Conservation (phyloP, 1,140 invertebrate genomes). For the Catajapyx aquilonaris region DNA sequence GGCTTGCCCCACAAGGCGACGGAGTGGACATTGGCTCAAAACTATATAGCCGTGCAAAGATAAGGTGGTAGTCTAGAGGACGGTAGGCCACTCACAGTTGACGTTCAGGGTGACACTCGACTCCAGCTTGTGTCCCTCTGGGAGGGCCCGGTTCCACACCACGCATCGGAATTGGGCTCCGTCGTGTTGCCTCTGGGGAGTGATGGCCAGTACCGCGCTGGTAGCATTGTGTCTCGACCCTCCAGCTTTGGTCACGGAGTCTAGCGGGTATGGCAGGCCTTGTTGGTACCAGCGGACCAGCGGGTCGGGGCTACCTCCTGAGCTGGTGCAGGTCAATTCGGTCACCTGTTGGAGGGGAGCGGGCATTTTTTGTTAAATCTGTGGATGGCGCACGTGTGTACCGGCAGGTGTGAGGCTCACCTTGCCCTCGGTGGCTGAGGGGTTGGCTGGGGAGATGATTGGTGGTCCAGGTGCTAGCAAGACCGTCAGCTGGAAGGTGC, state of each 20-base stretch:
- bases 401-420: too few relatives aligned
- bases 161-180: constrained; percentile 57
- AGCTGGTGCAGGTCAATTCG: constrained; percentile 57
- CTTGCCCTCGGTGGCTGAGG: constrained; percentile 55
- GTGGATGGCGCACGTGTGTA: too few relatives aligned
- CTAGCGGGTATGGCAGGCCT: constrained; percentile 31
- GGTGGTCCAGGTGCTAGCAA: constrained; percentile 62
- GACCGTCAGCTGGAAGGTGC: constrained; percentile 63
- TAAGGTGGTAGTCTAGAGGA: too few relatives aligned
- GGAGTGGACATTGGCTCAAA: too few relatives aligned
- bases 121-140: constrained; percentile 50
- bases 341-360: constrained; percentile 24
- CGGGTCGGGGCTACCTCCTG: constrained; percentile 73
- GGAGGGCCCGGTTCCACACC: constrained; percentile 71
- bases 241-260: constrained; percentile 38
- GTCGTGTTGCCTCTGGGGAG: constrained; percentile 61
- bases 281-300: constrained; percentile 33
- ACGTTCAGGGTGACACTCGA: constrained; percentile 58
- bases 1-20: too few relatives aligned
- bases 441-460: constrained; percentile 40
- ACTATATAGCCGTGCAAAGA: constrained; percentile 3
- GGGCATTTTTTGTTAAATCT: too few relatives aligned
- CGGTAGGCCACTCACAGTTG: constrained; percentile 82
- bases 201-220: constrained; percentile 44
- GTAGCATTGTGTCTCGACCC: constrained; percentile 45